These are phyloP conservation scores for Monopis laevigella DNA, from an alignment of 2,888 invertebrate species.

Conservation along the genomic window DNA sequence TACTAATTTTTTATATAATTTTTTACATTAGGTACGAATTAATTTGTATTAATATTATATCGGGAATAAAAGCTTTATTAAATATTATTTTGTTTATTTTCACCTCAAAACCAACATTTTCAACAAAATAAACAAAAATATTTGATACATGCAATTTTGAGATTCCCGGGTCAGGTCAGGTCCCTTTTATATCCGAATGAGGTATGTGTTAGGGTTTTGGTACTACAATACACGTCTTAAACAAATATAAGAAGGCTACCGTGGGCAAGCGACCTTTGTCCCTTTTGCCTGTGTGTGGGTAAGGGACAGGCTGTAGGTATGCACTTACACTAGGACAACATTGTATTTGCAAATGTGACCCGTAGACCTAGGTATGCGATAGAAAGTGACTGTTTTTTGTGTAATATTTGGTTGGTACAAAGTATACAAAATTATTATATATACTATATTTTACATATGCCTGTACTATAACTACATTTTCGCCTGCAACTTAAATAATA, in stretches of 20 bases:
- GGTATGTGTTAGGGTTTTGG: conserved; percentile 33
- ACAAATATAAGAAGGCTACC: conserved; percentile 64
- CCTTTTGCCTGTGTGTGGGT: conserved; percentile 47
- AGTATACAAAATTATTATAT: too few relatives aligned
- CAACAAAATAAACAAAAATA: not conserved
- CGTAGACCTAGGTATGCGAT: conserved; percentile 18
- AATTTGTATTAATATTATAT: too few relatives aligned
- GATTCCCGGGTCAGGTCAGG: conserved; percentile 4
- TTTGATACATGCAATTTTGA: conserved; percentile 1
- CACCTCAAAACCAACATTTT: too few relatives aligned
- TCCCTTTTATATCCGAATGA: conserved; percentile 7
- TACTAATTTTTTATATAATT: too few relatives aligned
- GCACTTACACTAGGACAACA: conserved; percentile 38
- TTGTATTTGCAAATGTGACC: conserved; percentile 61
- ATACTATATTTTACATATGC: too few relatives aligned
- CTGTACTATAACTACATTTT: too few relatives aligned
- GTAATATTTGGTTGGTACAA: too few relatives aligned
- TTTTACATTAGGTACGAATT: too few relatives aligned
- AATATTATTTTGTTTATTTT: too few relatives aligned
- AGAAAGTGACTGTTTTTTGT: too few relatives aligned
- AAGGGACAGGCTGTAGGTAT: conserved; percentile 46
- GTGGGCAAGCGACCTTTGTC: conserved; percentile 51
- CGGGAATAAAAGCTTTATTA: too few relatives aligned
- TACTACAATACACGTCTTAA: conserved; percentile 55
- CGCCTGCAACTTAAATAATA: too few relatives aligned